phyloP scores from a whole-genome alignment of 2,888 invertebrate genomes.

The Hypomecis atomaria region DNA sequence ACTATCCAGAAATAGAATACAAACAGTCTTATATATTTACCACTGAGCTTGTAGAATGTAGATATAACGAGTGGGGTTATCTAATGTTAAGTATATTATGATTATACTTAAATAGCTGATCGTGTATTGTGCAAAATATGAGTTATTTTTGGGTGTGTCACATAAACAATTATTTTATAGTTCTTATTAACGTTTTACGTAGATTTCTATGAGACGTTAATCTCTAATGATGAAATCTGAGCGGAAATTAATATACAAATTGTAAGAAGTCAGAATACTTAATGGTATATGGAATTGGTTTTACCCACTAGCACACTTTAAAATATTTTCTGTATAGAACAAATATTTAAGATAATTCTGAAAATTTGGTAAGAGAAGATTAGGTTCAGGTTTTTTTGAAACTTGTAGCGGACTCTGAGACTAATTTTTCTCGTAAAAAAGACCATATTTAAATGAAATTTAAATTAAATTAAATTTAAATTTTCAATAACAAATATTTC shows the following conservation, averaged over 20 bases:
- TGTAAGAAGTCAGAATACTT: not conserved
- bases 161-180: slow-evolving; percentile 39
- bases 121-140: slow-evolving; percentile 6
- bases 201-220: slow-evolving; percentile 4
- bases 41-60: not conserved
- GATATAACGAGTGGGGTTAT: slow-evolving; percentile 3
- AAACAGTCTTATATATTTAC: not conserved
- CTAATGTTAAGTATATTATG: slow-evolving; percentile 2
- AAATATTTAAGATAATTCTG: too few species aligned
- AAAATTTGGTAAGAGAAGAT: too few species aligned
- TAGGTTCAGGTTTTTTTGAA: too few species aligned
- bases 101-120: slow-evolving; percentile 1
- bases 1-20: not conserved
- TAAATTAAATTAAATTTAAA: too few species aligned
- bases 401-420: too few species aligned
- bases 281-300: too few species aligned
- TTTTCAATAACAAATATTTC: too few species aligned
- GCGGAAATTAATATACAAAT: not conserved
- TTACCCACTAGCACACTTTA: too few species aligned
- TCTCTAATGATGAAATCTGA: slow-evolving; percentile 7
- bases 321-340: too few species aligned
- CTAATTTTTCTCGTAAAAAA: too few species aligned
- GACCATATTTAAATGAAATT: too few species aligned
- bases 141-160: slow-evolving; percentile 18
- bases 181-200: slow-evolving; percentile 7